Evolutionary conservation across 2,113 vertebrate genomes (phyloP).

Genomic region (Isichthys henryi): DNA sequence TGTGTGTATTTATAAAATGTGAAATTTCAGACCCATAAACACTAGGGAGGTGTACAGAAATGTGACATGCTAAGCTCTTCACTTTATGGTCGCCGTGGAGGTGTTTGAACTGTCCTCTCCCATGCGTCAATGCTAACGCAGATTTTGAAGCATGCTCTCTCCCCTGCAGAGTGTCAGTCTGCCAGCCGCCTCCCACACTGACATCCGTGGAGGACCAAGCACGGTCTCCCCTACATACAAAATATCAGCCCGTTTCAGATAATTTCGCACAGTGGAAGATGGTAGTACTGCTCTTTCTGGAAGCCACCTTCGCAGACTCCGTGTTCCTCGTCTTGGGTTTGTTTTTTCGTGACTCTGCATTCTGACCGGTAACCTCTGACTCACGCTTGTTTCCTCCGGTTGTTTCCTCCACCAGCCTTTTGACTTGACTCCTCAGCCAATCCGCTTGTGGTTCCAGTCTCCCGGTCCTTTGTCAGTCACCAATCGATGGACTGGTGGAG

Average conservation of each 20-base stretch:
- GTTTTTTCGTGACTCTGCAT: neutral
- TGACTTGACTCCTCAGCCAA: neutral
- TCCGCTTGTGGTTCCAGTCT: neutral
- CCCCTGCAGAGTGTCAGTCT: neutral
- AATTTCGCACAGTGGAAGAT: neutral
- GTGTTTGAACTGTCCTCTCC: neutral
- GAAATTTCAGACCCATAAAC: constrained; percentile 21
- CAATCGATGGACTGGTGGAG: neutral
- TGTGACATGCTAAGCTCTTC: neutral
- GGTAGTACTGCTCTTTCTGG: neutral
- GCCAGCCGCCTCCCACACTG: neutral
- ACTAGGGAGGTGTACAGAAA: neutral
- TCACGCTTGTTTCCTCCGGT: neutral
- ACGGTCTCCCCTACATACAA: neutral
- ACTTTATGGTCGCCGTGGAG: neutral
- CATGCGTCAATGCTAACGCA: neutral
- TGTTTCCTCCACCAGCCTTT: neutral
- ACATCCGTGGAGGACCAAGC: neutral
- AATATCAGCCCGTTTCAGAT: neutral
- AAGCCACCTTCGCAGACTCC: neutral
- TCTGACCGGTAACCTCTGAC: neutral
- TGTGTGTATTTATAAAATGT: constrained; percentile 28
- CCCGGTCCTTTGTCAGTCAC: neutral
- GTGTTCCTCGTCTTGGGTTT: neutral
- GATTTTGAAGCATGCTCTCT: neutral